Conservation (phyloP, 2,888 invertebrate species). For the Autographa pulchrina region DNA sequence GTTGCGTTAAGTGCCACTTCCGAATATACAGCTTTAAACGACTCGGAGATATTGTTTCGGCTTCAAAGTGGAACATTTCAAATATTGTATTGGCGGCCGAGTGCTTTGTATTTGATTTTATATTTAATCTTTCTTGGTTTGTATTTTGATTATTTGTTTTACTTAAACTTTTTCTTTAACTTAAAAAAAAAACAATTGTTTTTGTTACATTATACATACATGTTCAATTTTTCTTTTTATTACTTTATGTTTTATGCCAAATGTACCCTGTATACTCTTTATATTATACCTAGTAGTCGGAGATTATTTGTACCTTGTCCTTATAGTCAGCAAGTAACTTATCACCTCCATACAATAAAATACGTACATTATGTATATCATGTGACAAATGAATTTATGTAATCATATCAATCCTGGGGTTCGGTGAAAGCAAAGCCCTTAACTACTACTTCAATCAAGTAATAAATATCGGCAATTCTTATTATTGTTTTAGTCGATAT, state of each 20-base stretch:
- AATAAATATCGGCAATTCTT: conserved; percentile 16
- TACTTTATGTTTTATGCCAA: background rate
- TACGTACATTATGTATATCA: too few relatives aligned
- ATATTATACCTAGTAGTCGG: too few relatives aligned
- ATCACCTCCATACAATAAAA: too few relatives aligned
- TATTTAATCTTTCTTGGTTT: background rate
- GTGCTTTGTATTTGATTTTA: conserved; percentile 1
- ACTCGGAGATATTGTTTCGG: conserved; percentile 59
- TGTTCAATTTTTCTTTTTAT: too few relatives aligned
- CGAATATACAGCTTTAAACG: conserved; percentile 59
- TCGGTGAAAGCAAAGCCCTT: background rate
- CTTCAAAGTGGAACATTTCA: conserved; percentile 45
- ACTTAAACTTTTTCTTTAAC: background rate
- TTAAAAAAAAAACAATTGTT: too few relatives aligned
- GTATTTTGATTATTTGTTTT: conserved; percentile 3
- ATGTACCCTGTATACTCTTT: too few relatives aligned
- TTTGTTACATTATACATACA: too few relatives aligned
- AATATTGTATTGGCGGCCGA: conserved; percentile 27
- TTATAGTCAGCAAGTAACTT: too few relatives aligned
- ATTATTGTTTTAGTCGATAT: conserved; percentile 24
- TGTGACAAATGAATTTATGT: background rate
- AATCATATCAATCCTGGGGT: background rate
- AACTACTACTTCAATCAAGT: background rate
- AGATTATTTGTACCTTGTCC: too few relatives aligned
- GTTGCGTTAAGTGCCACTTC: conserved; percentile 73